Conservation (phyloP, 2,797 vertebrate genomes). For the Betta splendens region DNA sequence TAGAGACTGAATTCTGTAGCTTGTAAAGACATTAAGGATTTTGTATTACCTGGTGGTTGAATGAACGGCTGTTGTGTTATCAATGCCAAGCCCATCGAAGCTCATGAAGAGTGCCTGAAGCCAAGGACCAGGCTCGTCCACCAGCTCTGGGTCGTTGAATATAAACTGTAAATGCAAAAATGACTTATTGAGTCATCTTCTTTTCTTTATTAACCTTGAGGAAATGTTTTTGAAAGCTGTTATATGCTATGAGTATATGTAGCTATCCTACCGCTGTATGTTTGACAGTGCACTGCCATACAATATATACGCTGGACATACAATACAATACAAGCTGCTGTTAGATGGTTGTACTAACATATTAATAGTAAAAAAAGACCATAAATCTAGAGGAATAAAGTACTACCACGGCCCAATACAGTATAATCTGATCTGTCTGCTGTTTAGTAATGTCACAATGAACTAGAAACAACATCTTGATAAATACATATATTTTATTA, state of each 20-base stretch:
- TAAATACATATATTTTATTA: not conserved
- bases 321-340: not conserved
- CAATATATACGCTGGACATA: too few species aligned
- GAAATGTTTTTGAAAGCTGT: slow-evolving; percentile 7
- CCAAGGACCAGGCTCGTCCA: slow-evolving; percentile 9
- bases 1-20: slow-evolving; percentile 2
- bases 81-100: slow-evolving; percentile 16
- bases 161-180: slow-evolving; percentile 5
- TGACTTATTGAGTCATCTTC: not conserved
- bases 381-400: too few species aligned
- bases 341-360: too few species aligned
- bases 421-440: not conserved
- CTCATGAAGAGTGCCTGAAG: slow-evolving; percentile 5
- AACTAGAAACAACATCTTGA: not conserved
- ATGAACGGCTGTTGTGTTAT: slow-evolving; percentile 6
- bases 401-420: not conserved
- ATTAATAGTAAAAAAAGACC: too few species aligned
- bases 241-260: too few species aligned
- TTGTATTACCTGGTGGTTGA: slow-evolving; percentile 1
- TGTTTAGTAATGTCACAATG: not conserved
- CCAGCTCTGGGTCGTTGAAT: not conserved
- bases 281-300: too few species aligned
- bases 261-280: too few species aligned
- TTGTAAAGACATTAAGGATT: slow-evolving; percentile 6
- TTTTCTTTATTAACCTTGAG: not conserved